phyloP scores from a whole-genome alignment of 2,797 vertebrate species.

The Channallabes apus region DNA sequence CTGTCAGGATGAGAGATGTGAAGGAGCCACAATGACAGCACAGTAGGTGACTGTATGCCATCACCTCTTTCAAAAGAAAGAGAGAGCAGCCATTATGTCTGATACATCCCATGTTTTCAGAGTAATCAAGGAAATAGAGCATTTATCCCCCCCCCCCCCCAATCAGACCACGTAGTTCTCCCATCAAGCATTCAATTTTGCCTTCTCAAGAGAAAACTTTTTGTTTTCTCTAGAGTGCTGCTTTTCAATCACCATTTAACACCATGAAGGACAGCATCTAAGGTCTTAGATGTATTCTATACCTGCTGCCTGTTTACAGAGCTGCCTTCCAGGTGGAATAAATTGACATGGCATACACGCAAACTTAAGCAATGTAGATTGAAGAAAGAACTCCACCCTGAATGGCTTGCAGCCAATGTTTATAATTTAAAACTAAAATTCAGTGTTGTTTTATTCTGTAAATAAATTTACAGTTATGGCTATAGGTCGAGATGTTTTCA shows the following conservation, averaged over 20 bases:
- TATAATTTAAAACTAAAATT: too few species aligned
- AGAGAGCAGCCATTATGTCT: constrained; percentile 1
- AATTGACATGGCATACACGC: neutral
- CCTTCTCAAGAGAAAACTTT: constrained; percentile 26
- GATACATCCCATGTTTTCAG: constrained; percentile 14
- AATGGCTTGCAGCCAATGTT: neutral
- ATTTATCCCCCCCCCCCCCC: neutral
- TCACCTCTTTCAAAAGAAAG: constrained; percentile 19
- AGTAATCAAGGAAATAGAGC: constrained; percentile 29
- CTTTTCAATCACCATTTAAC: constrained; percentile 41
- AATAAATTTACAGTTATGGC: neutral
- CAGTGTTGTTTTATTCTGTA: neutral
- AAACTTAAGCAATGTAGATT: neutral
- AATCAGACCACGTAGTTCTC: neutral
- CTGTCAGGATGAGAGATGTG: constrained; percentile 31
- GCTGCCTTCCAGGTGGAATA: neutral
- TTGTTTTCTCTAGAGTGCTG: constrained; percentile 11
- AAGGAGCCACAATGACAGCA: constrained; percentile 25
- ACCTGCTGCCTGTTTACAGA: neutral
- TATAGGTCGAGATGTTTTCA: neutral
- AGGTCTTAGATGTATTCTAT: neutral
- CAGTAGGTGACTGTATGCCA: constrained; percentile 28
- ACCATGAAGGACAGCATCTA: constrained; percentile 11
- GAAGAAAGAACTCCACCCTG: neutral
- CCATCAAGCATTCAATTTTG: constrained; percentile 25